Evolutionary conservation across 2,113 vertebrate genomes (phyloP).

Genomic region (Cranoglanis bouderius): DNA sequence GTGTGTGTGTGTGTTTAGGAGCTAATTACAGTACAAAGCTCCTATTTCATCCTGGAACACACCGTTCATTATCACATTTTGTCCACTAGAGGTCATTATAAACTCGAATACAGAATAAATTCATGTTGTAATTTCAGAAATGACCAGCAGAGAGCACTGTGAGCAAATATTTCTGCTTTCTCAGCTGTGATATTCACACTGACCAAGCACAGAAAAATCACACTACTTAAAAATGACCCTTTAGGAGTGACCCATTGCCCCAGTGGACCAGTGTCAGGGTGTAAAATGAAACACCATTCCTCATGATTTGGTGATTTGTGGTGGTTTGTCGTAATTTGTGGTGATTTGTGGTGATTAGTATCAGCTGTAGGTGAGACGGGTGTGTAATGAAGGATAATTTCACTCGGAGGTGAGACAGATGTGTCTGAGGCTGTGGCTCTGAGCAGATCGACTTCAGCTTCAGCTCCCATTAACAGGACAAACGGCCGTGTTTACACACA

Average conservation of each 20-base stretch:
- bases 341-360: background rate
- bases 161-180: background rate
- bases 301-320: too few species aligned
- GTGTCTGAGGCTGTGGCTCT: too few species aligned
- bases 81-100: background rate
- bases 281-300: too few species aligned
- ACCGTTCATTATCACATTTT: background rate
- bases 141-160: conserved; percentile 61
- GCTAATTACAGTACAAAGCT: background rate
- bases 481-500: too few species aligned
- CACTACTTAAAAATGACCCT: too few species aligned
- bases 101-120: background rate
- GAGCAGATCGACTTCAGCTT: too few species aligned
- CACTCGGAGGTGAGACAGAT: too few species aligned
- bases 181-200: too few species aligned
- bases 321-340: background rate
- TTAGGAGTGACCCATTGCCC: too few species aligned
- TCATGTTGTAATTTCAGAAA: background rate
- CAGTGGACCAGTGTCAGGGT: too few species aligned
- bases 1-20: background rate
- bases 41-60: background rate
- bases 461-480: too few species aligned
- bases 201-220: too few species aligned
- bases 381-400: background rate
- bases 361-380: background rate